A percentile compares a stretch with the other conserved stretches of the same genome.
Conservation (phyloP, 2,888 invertebrate species). For the Thera obeliscata region DNA sequence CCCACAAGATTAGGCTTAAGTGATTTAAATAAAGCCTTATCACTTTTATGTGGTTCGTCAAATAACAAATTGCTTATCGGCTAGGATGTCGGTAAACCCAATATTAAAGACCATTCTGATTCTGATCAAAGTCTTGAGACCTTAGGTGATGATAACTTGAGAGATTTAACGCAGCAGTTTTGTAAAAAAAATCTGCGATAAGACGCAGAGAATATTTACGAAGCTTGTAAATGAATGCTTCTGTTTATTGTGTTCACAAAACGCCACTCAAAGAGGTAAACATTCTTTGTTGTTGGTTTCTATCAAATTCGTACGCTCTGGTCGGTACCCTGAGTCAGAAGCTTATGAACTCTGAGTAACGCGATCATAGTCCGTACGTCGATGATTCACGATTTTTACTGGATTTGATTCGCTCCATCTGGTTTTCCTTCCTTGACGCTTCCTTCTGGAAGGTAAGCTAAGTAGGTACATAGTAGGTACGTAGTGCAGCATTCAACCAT, state of each 20-base stretch:
- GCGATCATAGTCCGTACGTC: neutral
- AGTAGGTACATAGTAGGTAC: too few relatives aligned
- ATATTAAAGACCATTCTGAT: too few relatives aligned
- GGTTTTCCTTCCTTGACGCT: conserved; percentile 10
- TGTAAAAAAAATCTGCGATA: too few relatives aligned
- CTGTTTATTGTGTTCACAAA: neutral
- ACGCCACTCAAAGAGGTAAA: neutral
- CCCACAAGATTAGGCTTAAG: neutral
- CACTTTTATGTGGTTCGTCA: too few relatives aligned
- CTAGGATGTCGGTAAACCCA: too few relatives aligned
- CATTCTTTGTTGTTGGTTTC: conserved; percentile 16
- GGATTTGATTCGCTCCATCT: conserved; percentile 1
- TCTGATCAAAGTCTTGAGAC: too few relatives aligned
- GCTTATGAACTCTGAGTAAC: conserved; percentile 14
- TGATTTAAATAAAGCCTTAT: too few relatives aligned
- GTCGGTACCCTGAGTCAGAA: conserved; percentile 11
- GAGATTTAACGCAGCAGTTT: too few relatives aligned
- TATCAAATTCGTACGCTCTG: conserved; percentile 7
- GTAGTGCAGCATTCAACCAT: neutral
- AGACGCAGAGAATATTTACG: too few relatives aligned
- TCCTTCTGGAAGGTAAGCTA: neutral
- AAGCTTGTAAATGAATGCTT: neutral
- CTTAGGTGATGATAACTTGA: too few relatives aligned
- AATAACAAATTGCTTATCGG: too few relatives aligned
- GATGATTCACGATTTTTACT: conserved; percentile 12